phyloP scores from a whole-genome alignment of 2,888 invertebrate genomes.

The Hartigia nigra region DNA sequence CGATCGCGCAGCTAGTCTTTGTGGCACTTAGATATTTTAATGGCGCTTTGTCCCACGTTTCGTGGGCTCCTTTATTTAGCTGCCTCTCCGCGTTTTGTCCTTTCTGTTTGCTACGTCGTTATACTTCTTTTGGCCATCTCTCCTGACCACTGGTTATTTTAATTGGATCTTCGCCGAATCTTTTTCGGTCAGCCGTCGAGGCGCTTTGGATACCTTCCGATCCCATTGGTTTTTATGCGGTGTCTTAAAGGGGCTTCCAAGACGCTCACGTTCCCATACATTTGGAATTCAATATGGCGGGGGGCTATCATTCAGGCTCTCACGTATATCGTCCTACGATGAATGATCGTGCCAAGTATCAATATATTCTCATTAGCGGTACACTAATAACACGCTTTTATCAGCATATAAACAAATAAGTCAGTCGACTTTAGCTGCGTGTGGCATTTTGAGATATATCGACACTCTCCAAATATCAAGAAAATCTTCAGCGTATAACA shows the following conservation, averaged over 20 bases:
- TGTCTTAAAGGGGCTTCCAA: conserved; percentile 20
- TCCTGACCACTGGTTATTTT: conserved; percentile 62
- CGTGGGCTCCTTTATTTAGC: conserved; percentile 47
- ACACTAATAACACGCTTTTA: not conserved
- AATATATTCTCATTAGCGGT: not conserved
- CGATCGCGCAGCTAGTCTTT: conserved; percentile 5
- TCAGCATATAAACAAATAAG: not conserved
- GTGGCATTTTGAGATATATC: not conserved
- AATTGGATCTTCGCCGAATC: conserved; percentile 65
- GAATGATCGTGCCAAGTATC: not conserved
- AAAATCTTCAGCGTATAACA: not conserved
- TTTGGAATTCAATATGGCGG: conserved; percentile 30
- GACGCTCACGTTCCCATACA: conserved; percentile 6
- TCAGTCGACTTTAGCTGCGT: not conserved
- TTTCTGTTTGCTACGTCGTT: conserved; percentile 34
- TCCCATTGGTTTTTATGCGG: conserved; percentile 13
- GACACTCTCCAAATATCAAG: not conserved
- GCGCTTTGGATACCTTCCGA: conserved; percentile 28
- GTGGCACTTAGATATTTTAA: conserved; percentile 57
- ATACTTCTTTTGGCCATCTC: conserved; percentile 34
- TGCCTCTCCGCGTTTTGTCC: conserved; percentile 39
- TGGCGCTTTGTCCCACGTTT: conserved; percentile 56
- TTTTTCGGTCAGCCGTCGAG: conserved; percentile 25
- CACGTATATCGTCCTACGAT: not conserved
- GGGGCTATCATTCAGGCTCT: not conserved